Evolutionary conservation across 2,113 vertebrate species (phyloP).

Genomic region (Rhinolophus ferrumequinum): DNA sequence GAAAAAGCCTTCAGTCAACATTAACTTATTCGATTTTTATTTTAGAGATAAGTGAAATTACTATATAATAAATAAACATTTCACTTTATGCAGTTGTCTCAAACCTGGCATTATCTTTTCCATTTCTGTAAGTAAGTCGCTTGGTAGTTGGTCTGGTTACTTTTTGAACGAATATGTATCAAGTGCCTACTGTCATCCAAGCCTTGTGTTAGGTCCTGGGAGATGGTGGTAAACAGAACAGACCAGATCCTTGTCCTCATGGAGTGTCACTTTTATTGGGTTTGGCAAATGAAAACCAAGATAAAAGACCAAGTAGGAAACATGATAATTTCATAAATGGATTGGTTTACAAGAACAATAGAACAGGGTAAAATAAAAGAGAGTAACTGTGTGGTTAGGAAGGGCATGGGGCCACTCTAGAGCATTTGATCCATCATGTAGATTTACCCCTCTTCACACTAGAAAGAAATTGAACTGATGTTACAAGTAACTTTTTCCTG

Average conservation of each 20-base stretch:
- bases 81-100: not conserved
- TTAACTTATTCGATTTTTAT: conserved; percentile 16
- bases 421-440: not conserved
- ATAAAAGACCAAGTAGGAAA: not conserved
- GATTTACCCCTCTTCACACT: not conserved
- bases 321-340: not conserved
- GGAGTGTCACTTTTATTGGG: not conserved
- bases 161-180: not conserved
- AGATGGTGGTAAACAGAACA: not conserved
- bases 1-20: not conserved
- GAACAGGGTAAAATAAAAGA: not conserved
- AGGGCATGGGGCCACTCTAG: not conserved
- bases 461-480: not conserved
- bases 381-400: not conserved
- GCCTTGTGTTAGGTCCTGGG: not conserved
- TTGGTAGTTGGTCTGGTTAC: not conserved
- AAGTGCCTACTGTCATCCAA: not conserved
- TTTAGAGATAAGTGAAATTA: not conserved
- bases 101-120: not conserved
- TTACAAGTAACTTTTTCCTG: not conserved
- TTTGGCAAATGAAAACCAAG: not conserved
- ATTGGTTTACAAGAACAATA: not conserved
- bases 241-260: too few relatives aligned
- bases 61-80: not conserved
- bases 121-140: not conserved